These are phyloP conservation scores for Ciconia stormi DNA, from an alignment of 2,113 vertebrate species.

Conservation along the genomic window DNA sequence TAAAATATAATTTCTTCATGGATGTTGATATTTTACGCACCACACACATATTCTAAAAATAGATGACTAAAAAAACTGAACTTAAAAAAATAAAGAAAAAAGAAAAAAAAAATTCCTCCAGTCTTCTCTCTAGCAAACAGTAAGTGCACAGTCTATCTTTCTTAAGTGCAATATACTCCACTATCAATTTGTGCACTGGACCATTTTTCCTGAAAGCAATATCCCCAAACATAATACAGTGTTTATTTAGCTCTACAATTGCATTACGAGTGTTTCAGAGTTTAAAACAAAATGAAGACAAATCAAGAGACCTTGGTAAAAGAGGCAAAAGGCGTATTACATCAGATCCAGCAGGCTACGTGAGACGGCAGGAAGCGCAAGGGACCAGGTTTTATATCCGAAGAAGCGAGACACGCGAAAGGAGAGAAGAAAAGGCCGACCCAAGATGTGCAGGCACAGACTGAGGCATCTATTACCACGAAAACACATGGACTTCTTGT, in stretches of 20 bases:
- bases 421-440: background rate
- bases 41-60: background rate
- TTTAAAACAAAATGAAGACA: constrained; percentile 61
- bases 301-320: constrained; percentile 34
- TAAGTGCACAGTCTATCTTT: constrained; percentile 42
- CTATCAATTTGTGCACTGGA: constrained; percentile 55
- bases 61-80: background rate
- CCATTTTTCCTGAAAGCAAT: constrained; percentile 61
- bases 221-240: constrained; percentile 33
- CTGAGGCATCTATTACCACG: background rate
- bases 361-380: background rate
- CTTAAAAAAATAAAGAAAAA: background rate
- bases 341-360: background rate
- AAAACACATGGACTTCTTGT: background rate
- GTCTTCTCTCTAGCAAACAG: background rate
- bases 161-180: constrained; percentile 48
- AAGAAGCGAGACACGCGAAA: background rate
- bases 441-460: background rate
- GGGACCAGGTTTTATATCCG: background rate
- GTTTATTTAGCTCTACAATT: constrained; percentile 57
- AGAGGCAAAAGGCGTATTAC: background rate
- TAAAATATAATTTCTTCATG: background rate
- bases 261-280: constrained; percentile 35
- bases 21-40: background rate
- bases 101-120: background rate